A percentile compares a stretch with the other conserved stretches of the same genome.
Conservation (phyloP, 2,888 invertebrate species). For the Emesis furor region DNA sequence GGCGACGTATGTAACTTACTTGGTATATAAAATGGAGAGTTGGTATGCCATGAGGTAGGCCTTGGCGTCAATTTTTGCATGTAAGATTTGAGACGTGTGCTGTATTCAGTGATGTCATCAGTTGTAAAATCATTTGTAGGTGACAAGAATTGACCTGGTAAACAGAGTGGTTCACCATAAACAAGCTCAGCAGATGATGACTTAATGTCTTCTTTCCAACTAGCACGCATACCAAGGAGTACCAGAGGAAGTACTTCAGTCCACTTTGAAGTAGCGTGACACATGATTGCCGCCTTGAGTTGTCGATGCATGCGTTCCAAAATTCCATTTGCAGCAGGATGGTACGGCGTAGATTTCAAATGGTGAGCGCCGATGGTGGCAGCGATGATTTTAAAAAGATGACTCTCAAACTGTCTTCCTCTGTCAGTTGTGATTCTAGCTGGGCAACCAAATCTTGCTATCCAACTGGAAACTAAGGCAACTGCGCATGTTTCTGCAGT, state of each 20-base stretch:
- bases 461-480: slow-evolving; percentile 76
- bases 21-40: slow-evolving; percentile 37
- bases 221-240: slow-evolving; percentile 69
- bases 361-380: slow-evolving; percentile 59
- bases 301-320: no score
- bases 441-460: slow-evolving; percentile 73
- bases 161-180: no score
- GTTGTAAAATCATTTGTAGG: slow-evolving; percentile 19
- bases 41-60: slow-evolving; percentile 40
- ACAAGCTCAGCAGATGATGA: no score
- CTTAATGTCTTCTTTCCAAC: no score
- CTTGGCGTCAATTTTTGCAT: slow-evolving; percentile 28
- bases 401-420: slow-evolving; percentile 78
- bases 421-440: slow-evolving; percentile 79
- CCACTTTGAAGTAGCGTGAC: no score
- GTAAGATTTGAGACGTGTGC: slow-evolving; percentile 22
- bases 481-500: slow-evolving; percentile 80
- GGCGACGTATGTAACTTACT: slow-evolving; percentile 11
- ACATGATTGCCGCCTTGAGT: no score
- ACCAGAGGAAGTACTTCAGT: no score
- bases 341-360: slow-evolving; percentile 17
- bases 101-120: slow-evolving; percentile 26
- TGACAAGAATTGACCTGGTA: slow-evolving; percentile 56
- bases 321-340: no score
- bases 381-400: slow-evolving; percentile 61